Percentiles rank a stretch among this genome's conserved stretches.
These are phyloP conservation scores for Apamea crenata DNA, from an alignment of 2,888 invertebrate genomes.

Conservation along the genomic window DNA sequence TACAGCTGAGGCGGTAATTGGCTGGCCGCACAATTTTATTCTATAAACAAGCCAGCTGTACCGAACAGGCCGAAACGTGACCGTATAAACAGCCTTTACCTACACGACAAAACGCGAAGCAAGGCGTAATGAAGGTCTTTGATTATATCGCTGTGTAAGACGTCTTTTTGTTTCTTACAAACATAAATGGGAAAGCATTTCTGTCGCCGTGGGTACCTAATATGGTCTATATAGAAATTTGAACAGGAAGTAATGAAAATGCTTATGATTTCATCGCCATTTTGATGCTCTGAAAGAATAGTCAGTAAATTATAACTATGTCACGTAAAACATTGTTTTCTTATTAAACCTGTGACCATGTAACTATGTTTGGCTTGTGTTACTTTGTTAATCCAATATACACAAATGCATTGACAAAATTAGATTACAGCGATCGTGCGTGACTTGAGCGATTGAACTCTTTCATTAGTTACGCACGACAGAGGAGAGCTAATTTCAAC, in stretches of 20 bases:
- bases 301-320: neutral
- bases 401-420: conserved; percentile 28
- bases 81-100: conserved; percentile 51
- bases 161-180: conserved; percentile 20
- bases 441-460: conserved; percentile 40
- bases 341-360: no score
- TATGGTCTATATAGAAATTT: neutral
- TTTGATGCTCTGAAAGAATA: neutral
- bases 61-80: conserved; percentile 67
- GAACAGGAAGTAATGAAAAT: neutral
- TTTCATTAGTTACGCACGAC: conserved; percentile 57
- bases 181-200: conserved; percentile 11
- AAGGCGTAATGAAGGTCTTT: conserved; percentile 62
- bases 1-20: conserved; percentile 75
- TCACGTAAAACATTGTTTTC: conserved; percentile 27
- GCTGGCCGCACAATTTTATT: conserved; percentile 68
- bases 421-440: conserved; percentile 31
- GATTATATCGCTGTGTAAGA: conserved; percentile 52
- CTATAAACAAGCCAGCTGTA: conserved; percentile 61
- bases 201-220: conserved; percentile 9
- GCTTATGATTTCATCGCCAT: neutral
- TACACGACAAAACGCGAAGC: conserved; percentile 37
- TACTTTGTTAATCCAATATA: conserved; percentile 9
- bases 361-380: neutral
- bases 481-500: conserved; percentile 47